Percentiles rank a stretch among this genome's conserved stretches.
Evolutionary conservation across 2,888 invertebrate species (phyloP).

Genomic region (Argynnis bischoffii): DNA sequence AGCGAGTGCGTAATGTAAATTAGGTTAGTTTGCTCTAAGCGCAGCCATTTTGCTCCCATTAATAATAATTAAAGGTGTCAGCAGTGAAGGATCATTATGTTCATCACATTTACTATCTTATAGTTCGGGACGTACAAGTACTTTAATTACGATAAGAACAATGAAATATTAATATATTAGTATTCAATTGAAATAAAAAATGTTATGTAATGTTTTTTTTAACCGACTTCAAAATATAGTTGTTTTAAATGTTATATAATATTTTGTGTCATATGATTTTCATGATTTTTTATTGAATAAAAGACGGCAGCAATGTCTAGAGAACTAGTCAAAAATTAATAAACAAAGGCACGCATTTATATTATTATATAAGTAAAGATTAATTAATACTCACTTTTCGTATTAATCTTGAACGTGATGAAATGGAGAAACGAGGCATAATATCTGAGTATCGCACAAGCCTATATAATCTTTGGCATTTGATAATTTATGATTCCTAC

Average conservation of each 20-base stretch:
- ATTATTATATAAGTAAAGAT: slow-evolving; percentile 11
- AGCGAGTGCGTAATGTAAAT: neutral
- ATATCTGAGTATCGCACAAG: slow-evolving; percentile 46
- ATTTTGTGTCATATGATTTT: no score
- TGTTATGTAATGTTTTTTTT: no score
- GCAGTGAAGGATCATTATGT: neutral
- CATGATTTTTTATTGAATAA: no score
- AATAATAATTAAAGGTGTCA: slow-evolving; percentile 2
- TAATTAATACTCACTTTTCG: slow-evolving; percentile 16
- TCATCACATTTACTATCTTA: neutral
- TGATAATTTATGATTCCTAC: slow-evolving; percentile 44
- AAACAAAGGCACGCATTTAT: neutral
- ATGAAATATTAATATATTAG: no score
- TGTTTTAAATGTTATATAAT: no score
- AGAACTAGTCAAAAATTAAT: no score
- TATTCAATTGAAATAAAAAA: no score
- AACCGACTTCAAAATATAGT: no score
- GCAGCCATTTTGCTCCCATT: neutral
- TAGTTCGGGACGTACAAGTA: neutral
- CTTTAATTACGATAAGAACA: no score
- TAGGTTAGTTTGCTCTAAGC: neutral
- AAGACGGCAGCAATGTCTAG: no score
- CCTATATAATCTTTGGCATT: slow-evolving; percentile 45
- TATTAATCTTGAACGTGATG: slow-evolving; percentile 19
- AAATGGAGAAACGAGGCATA: slow-evolving; percentile 44